A percentile compares a stretch with the other conserved stretches of the same genome.
Conservation (phyloP, 1,140 invertebrate species). For the Zaprionus davidi region DNA sequence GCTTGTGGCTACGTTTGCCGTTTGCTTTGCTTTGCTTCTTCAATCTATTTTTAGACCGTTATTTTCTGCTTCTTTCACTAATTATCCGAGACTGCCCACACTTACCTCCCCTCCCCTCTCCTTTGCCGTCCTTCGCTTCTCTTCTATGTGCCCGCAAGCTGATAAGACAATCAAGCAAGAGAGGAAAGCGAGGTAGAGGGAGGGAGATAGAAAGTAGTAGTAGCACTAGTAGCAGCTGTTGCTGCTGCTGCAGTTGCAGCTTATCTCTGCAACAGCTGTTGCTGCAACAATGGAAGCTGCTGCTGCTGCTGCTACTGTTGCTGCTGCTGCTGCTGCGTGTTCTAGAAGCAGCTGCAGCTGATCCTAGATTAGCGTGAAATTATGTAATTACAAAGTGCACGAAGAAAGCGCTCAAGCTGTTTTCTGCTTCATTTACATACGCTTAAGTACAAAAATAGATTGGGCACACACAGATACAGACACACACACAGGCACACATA, state of each 20-base stretch:
- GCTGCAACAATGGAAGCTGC: not conserved
- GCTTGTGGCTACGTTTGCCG: conserved; percentile 24
- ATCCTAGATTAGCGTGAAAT: conserved; percentile 11
- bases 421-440: not conserved
- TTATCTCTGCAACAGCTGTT: conserved; percentile 10
- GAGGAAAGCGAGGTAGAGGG: conserved; percentile 1
- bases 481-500: conserved; percentile 8
- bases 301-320: not conserved
- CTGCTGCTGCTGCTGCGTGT: not conserved
- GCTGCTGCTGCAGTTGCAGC: not conserved
- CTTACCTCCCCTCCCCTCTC: not conserved
- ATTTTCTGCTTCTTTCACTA: conserved; percentile 29
- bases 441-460: conserved; percentile 7
- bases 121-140: too few species aligned
- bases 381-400: conserved; percentile 11
- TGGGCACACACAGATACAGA: conserved; percentile 14
- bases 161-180: not conserved
- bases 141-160: not conserved
- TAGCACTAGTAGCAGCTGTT: not conserved
- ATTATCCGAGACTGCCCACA: conserved; percentile 27
- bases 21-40: conserved; percentile 19
- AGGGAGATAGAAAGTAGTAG: not conserved
- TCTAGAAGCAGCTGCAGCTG: conserved; percentile 8
- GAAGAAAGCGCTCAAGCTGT: not conserved
- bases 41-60: conserved; percentile 45